These are phyloP conservation scores for Myzus persicae DNA, from an alignment of 1,140 invertebrate genomes.

Conservation along the genomic window DNA sequence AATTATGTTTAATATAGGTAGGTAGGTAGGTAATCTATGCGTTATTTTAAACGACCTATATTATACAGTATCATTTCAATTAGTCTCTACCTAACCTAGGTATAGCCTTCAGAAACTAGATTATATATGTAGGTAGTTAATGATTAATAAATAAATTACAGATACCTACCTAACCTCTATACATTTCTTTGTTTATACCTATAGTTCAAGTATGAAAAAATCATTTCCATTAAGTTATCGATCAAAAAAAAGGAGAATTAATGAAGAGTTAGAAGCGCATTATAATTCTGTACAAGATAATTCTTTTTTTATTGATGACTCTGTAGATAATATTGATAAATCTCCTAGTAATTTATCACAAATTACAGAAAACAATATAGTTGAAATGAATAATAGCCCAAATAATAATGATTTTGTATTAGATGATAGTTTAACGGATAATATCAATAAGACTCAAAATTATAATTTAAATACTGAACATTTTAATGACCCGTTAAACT, in stretches of 20 bases:
- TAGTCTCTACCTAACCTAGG: too few species aligned
- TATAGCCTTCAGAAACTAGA: too few species aligned
- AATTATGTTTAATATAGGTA: too few species aligned
- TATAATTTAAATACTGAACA: not conserved
- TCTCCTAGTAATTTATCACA: not conserved
- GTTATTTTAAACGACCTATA: too few species aligned
- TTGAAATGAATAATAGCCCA: not conserved
- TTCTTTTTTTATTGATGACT: not conserved
- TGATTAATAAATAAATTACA: too few species aligned
- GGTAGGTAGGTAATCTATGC: too few species aligned
- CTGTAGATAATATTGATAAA: not conserved
- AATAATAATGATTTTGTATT: not conserved
- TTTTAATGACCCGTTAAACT: not conserved
- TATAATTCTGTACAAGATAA: not conserved
- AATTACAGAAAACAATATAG: not conserved
- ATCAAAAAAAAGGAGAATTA: not conserved
- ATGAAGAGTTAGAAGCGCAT: not conserved
- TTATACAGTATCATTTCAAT: too few species aligned
- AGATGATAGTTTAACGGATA: not conserved
- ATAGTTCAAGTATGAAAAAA: not conserved
- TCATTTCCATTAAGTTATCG: not conserved
- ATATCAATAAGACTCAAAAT: not conserved
- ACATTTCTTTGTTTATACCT: too few species aligned
- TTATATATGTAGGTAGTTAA: too few species aligned
- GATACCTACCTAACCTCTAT: too few species aligned